A percentile compares a stretch with the other conserved stretches of the same genome.
Conservation (phyloP, 1,140 invertebrate genomes). For the Pissodes strobi region DNA sequence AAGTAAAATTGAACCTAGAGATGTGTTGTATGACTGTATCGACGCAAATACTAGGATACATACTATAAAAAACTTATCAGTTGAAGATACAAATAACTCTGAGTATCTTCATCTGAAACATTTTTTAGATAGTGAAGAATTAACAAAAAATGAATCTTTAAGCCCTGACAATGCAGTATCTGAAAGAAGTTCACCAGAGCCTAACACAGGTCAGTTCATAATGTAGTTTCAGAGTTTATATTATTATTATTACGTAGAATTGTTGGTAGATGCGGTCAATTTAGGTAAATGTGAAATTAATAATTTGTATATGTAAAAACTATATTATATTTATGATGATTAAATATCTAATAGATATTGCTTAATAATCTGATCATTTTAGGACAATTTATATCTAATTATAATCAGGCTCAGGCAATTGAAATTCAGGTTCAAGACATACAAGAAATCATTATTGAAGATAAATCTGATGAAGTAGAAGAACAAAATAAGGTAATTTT, state of each 20-base stretch:
- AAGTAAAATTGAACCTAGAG: constrained; percentile 33
- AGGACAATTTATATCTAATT: constrained; percentile 10
- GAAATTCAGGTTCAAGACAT: constrained; percentile 29
- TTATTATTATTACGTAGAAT: too few relatives aligned
- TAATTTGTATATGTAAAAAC: not conserved
- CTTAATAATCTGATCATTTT: not conserved
- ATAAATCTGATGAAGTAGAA: constrained; percentile 1
- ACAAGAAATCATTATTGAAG: constrained; percentile 16
- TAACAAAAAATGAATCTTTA: constrained; percentile 38
- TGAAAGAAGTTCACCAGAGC: constrained; percentile 32
- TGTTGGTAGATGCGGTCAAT: too few relatives aligned
- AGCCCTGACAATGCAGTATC: constrained; percentile 25
- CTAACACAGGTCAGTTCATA: constrained; percentile 15
- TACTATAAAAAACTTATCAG: constrained; percentile 24
- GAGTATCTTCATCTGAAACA: constrained; percentile 52
- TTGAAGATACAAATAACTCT: constrained; percentile 44
- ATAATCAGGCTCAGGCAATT: constrained; percentile 22
- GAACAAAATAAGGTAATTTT: constrained; percentile 6
- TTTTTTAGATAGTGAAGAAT: constrained; percentile 48
- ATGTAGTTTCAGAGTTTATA: too few relatives aligned
- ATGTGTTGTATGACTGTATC: constrained; percentile 41
- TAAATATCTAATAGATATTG: constrained; percentile 2
- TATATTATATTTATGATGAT: constrained; percentile 1
- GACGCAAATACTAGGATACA: constrained; percentile 11
- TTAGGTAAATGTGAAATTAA: constrained; percentile 3